Evolutionary conservation across 2,888 invertebrate species (phyloP).

Genomic region (Bombylius discolor): DNA sequence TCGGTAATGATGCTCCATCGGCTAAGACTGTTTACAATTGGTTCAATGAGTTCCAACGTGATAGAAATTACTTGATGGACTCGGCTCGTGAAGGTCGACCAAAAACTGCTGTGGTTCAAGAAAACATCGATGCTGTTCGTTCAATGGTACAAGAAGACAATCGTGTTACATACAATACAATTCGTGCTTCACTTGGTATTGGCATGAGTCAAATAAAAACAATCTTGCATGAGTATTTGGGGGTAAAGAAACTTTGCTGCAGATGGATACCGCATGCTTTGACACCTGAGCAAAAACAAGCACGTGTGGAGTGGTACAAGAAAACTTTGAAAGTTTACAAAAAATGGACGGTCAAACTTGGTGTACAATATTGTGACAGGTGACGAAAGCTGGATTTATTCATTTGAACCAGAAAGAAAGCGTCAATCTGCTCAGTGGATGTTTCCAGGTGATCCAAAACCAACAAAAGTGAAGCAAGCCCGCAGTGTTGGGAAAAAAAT

Average conservation of each 20-base stretch:
- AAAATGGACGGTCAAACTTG: no score
- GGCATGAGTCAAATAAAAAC: no score
- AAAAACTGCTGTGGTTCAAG: background rate
- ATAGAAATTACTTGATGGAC: background rate
- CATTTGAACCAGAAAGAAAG: background rate
- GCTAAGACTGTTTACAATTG: background rate
- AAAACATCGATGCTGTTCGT: background rate
- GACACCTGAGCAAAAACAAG: no score
- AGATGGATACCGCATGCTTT: no score
- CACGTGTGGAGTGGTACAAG: no score
- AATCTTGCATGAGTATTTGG: background rate
- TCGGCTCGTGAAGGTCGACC: background rate
- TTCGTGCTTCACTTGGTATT: background rate
- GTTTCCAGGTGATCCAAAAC: background rate
- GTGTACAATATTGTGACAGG: no score
- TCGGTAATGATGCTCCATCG: no score
- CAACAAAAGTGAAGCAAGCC: background rate
- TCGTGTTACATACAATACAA: background rate
- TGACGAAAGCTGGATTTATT: no score
- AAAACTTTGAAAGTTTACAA: no score
- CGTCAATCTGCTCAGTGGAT: background rate
- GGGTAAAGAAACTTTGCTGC: background rate
- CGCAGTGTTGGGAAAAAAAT: no score
- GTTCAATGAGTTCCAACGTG: background rate
- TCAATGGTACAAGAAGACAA: background rate